Conservation (phyloP, 1,140 invertebrate genomes). For the Papilio glaucus region DNA sequence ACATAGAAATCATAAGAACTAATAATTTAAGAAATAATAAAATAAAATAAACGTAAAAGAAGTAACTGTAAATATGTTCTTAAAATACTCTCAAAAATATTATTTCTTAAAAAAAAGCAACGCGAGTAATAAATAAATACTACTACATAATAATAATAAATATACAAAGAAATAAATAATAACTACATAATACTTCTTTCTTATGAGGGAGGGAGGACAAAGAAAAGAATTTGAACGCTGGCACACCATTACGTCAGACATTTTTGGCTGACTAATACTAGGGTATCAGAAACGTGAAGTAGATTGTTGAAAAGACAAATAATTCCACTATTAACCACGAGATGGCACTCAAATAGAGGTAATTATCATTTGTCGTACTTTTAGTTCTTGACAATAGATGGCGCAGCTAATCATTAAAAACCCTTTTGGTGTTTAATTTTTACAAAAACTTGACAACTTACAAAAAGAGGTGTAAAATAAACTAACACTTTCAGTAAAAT, state of each 20-base stretch:
- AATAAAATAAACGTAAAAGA: too few relatives aligned
- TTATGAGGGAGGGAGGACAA: not conserved
- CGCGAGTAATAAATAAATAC: too few relatives aligned
- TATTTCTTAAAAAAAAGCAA: too few relatives aligned
- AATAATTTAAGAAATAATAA: too few relatives aligned
- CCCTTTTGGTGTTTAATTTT: not conserved
- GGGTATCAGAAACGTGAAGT: conserved; percentile 38
- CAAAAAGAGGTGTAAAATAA: not conserved
- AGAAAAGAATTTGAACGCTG: not conserved
- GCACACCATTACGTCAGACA: conserved; percentile 45
- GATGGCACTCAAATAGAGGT: not conserved
- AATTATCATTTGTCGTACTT: not conserved
- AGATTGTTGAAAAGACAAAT: not conserved
- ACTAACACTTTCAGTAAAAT: too few relatives aligned
- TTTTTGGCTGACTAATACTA: conserved; percentile 50
- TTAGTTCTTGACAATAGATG: conserved; percentile 49
- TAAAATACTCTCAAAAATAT: too few relatives aligned
- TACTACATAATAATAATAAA: too few relatives aligned
- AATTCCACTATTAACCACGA: not conserved
- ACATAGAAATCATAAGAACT: too few relatives aligned
- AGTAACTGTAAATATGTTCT: too few relatives aligned
- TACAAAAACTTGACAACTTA: not conserved
- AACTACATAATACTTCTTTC: too few relatives aligned
- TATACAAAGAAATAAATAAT: too few relatives aligned
- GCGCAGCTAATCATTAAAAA: conserved; percentile 37